Base-by-base conservation (phyloP, 2,797 vertebrate genomes). In the Aphelocoma californica region DNA sequence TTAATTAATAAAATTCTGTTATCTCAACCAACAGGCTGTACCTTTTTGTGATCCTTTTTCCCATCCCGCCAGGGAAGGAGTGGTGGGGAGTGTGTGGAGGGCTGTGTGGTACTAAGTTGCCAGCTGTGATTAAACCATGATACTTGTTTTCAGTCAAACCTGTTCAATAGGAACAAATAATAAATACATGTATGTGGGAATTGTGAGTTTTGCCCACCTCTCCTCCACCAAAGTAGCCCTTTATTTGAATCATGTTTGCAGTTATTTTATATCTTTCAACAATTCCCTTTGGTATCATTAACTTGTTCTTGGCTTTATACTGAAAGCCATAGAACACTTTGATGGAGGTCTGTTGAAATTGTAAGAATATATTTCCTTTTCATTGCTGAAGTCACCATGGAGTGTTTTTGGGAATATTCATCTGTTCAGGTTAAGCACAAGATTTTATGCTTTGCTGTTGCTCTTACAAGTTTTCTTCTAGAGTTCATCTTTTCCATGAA, bases 361-460 rank as follows among this genome's bases (percentile, higher is more conserved):
- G 6, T 82, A 77, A 58, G 19, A 77, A 32, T 45, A 11, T 29
- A 64, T 64, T 87, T 78, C 51, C 20, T 74, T 89, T 80, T 44
- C 7, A n/a, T 67, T 7, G 2, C 50, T 42, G 44, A 64, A 91
- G n/a, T 73, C 0, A 1, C 66, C 36, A 14, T 48, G 28, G 18
- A 74, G 29, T 8, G 14, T 40, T 88, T 73, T 45, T 3, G 2
- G 25, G 29, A 79, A 50, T 80, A 64, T 31, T 95, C 17, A 18
- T 79, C 38, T 7, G 29, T 38, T 53, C 10, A 50, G 8, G 14
- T 70, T 82, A 67, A 93, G 25, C 6, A 71, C 18, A 57, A 73
- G 45, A 60, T 85, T 82, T 91, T 81, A n/a, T 75, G 38, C n/a
- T 83, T 91, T 89, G 34, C 29, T 95, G 32, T 85, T 82, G 53